Percentiles rank a stretch among this genome's conserved stretches.
Conservation (phyloP, 1,140 invertebrate genomes). For the Lucilia cuprina region DNA sequence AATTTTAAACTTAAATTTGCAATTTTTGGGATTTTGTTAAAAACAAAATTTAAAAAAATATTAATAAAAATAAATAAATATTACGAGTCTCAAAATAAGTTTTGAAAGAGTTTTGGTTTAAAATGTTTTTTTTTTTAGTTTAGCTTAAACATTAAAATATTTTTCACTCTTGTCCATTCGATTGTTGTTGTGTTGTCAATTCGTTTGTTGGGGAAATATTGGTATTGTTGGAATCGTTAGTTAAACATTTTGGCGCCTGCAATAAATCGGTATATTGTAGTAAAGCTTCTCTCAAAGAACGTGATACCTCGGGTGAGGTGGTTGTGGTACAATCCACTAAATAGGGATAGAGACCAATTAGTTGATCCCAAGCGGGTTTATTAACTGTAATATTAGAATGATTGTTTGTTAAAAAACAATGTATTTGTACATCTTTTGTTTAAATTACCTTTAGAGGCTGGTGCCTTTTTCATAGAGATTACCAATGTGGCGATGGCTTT, state of each 20-base stretch:
- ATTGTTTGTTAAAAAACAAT: neutral
- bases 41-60: conserved; percentile 3
- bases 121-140: neutral
- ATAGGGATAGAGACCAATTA: conserved; percentile 89
- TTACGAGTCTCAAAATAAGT: neutral
- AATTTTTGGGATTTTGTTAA: neutral
- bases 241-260: conserved; percentile 67
- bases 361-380: conserved; percentile 87
- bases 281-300: conserved; percentile 84
- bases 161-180: conserved; percentile 58
- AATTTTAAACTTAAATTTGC: conserved; percentile 21
- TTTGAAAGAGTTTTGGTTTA: neutral
- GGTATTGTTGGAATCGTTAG: neutral
- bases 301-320: conserved; percentile 77
- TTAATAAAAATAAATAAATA: conserved; percentile 16
- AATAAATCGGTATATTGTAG: conserved; percentile 88
- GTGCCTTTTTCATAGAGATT: conserved; percentile 90
- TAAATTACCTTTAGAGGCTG: conserved; percentile 76
- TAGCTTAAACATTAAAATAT: neutral
- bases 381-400: conserved; percentile 72
- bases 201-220: neutral
- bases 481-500: conserved; percentile 93
- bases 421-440: neutral
- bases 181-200: conserved; percentile 47
- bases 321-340: conserved; percentile 88